Base-by-base conservation (phyloP, 2,888 invertebrate species). In the Plebejus melissa region DNA sequence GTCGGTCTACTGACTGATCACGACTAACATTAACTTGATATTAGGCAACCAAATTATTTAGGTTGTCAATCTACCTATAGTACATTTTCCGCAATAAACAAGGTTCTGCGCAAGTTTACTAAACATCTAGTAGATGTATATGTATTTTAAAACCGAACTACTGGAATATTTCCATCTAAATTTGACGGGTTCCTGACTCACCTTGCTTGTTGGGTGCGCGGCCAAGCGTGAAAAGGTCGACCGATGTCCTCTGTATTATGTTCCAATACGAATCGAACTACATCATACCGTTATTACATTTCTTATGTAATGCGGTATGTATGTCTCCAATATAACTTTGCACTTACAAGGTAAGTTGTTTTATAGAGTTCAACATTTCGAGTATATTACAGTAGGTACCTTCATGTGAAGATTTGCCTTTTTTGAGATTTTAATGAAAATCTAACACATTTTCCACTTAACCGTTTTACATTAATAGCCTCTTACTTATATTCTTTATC, bases 201-300 rank as follows among this genome's bases (percentile, higher is more conserved):
- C 76, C 76, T 74, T 72, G 82, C 82, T 85, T 83, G 86, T 88
- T 86, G 84, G 83, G 82, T 79, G 83, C 83, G 86, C 83, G 85
- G 80, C 81, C 87, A 83, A 83, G 87, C 87, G 86, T 87, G 83
- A 85, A 88, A 88, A 86, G 88, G 88, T 86, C 82, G 82, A 77
- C 79, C 81, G 81, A 81, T 57, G 50, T 50, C 74, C 41, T 74
- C 77, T 74, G 69, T 76, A 54, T 70, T 70, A 46, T 69, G 76
- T 65, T 65, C 75, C 75, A 78, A 79, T 78, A 78, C 75, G 75
- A 78, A 79, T 76, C 77, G 74, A 77, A 74, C 41, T 54, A 72
- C 54, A 75, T 69, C 75, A 69, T 38, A 38, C 38, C 41, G 70
- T 71, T 74, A 74, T 74, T 38, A 74, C 28, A 74, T 74, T 74